Evolutionary conservation across 1,140 invertebrate species (phyloP).

Genomic region (Dinothrombium tinctorium): DNA sequence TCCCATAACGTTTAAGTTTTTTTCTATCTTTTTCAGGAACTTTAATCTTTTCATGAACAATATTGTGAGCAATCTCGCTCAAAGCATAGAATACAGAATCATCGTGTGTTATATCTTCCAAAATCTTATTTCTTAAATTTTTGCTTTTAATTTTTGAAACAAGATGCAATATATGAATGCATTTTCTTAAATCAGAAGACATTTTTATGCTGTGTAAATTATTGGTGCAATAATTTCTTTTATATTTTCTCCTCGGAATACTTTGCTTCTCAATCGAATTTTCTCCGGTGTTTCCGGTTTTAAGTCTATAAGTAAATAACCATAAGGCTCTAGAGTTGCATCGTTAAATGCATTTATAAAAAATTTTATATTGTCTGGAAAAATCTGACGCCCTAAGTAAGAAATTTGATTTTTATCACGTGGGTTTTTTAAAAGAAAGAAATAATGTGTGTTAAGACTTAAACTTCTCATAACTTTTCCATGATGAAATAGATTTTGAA

Average conservation of each 20-base stretch:
- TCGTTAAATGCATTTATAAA: neutral
- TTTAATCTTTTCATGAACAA: neutral
- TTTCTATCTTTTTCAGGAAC: neutral
- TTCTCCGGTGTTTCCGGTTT: neutral
- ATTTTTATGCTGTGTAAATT: neutral
- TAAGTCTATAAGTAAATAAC: conserved; percentile 1
- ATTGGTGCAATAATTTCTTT: no score
- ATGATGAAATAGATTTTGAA: no score
- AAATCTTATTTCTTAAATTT: neutral
- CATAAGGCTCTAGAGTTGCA: neutral
- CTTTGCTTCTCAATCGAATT: neutral
- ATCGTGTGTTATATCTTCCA: neutral
- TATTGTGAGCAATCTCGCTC: neutral
- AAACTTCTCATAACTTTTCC: no score
- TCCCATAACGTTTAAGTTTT: neutral
- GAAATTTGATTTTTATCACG: no score
- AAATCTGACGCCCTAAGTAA: no score
- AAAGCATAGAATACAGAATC: neutral
- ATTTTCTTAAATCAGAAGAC: neutral
- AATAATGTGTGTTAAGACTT: no score
- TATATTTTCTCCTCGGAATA: neutral
- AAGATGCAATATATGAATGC: neutral
- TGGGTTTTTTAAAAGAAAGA: no score
- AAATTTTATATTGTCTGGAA: neutral
- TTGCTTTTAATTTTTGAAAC: neutral